Conservation (phyloP, 1,140 invertebrate genomes). For the Phthorimaea operculella region DNA sequence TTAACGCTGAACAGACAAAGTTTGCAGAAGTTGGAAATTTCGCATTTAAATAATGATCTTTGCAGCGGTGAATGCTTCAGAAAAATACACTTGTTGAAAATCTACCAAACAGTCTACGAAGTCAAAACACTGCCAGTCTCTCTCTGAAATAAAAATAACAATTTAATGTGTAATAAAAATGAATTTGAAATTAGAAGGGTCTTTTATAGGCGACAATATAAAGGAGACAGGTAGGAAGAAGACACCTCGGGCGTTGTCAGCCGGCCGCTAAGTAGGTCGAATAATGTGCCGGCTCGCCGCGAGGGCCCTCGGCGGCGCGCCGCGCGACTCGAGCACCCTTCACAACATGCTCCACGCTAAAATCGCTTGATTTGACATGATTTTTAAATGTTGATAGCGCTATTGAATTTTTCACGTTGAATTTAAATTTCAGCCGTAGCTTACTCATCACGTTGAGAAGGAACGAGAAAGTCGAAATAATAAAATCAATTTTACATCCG, state of each 20-base stretch:
- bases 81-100: background rate
- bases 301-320: conserved; percentile 33
- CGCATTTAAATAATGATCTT: background rate
- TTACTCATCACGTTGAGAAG: too few relatives aligned
- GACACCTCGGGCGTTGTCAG: conserved; percentile 18
- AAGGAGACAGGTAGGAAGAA: conserved; percentile 34
- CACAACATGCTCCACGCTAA: conserved; percentile 44
- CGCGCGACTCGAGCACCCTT: conserved; percentile 35
- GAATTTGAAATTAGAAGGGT: background rate
- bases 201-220: conserved; percentile 27
- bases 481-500: too few relatives aligned
- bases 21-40: background rate
- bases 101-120: too few relatives aligned
- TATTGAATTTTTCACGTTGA: background rate
- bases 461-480: too few relatives aligned
- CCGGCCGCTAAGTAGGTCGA: conserved; percentile 59
- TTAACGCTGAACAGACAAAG: background rate
- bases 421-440: too few relatives aligned
- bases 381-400: conserved; percentile 60
- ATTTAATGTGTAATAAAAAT: too few relatives aligned
- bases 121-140: background rate
- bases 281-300: conserved; percentile 54
- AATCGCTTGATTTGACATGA: conserved; percentile 67
- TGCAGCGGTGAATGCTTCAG: background rate
- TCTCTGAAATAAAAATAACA: too few relatives aligned